phyloP scores from a whole-genome alignment of 2,113 vertebrate genomes.

The Podiceps cristatus region DNA sequence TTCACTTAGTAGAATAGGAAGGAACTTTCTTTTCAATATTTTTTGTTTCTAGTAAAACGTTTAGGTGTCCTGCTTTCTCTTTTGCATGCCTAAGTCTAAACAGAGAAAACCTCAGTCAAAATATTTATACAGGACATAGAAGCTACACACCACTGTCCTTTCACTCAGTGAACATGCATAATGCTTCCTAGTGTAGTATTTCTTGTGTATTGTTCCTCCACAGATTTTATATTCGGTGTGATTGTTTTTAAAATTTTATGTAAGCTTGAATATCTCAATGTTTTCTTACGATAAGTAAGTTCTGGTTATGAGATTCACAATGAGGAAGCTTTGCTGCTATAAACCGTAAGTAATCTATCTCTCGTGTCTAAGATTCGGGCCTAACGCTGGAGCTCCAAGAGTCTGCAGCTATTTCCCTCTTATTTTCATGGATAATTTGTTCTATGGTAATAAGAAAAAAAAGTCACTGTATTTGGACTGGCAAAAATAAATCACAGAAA shows the following conservation, averaged over 20 bases:
- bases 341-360: background rate
- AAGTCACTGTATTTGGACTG: background rate
- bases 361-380: background rate
- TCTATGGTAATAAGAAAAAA: background rate
- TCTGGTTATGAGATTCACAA: background rate
- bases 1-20: background rate
- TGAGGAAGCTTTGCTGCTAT: background rate
- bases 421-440: background rate
- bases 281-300: background rate
- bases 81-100: background rate
- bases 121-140: background rate
- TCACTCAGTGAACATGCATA: background rate
- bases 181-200: background rate
- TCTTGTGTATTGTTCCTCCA: background rate
- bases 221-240: background rate
- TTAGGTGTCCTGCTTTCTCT: background rate
- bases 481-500: background rate
- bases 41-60: background rate
- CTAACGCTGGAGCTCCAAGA: background rate
- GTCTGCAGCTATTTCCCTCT: background rate
- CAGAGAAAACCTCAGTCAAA: background rate
- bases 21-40: background rate
- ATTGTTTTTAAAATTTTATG: background rate
- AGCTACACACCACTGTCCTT: background rate
- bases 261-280: background rate